Base-by-base conservation (phyloP, 2,797 vertebrate species). In the Hephaestus fuliginosus region DNA sequence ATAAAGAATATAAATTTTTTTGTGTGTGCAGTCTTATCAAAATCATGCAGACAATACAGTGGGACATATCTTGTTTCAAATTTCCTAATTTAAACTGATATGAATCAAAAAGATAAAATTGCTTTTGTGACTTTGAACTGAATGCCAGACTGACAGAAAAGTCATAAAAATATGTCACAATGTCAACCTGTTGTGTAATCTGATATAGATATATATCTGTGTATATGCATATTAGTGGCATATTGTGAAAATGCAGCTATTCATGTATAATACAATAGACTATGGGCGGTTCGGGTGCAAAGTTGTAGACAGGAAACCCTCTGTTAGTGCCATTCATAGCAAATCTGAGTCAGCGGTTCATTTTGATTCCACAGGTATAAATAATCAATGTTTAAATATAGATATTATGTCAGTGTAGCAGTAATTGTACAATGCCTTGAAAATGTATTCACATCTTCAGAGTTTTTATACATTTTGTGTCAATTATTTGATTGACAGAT, bases 181-280 rank as follows among this genome's bases (percentile, higher is more conserved):
- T 71, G 60, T 77, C 43, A 4, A 8, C 3, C 9, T 22, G 5
- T 22, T 10, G 33, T 15, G 17, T 7, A 68, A 22, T 67, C 62
- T 71, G 51, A 66, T 57, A 10, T 8, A 17, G 17, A 53, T 68
- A 17, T 46, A 22, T 66, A 4, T 36, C 11, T 43, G 41, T 12
- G 41, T 43, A 33, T 33, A 3, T 33, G 30, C 30, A 33, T 33
- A 33, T 33, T 5, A 33, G 30, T 43, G 70, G 22, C 43, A 51
- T 60, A 30, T 53, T 33, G 22, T 28, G 5, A 17, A 74, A 58
- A 74, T 28, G 55, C 12, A 62, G 17, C 71, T 30, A 30, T 76
- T 76, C 44, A 76, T 52, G 39, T 51, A 64, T 76, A 56, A 69
- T 56, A 85, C 78, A 88, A 75, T 75, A 83, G 70, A 77, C 63